These are phyloP conservation scores for Uromys caudimaculatus DNA, from an alignment of 2,797 vertebrate genomes.

Conservation along the genomic window DNA sequence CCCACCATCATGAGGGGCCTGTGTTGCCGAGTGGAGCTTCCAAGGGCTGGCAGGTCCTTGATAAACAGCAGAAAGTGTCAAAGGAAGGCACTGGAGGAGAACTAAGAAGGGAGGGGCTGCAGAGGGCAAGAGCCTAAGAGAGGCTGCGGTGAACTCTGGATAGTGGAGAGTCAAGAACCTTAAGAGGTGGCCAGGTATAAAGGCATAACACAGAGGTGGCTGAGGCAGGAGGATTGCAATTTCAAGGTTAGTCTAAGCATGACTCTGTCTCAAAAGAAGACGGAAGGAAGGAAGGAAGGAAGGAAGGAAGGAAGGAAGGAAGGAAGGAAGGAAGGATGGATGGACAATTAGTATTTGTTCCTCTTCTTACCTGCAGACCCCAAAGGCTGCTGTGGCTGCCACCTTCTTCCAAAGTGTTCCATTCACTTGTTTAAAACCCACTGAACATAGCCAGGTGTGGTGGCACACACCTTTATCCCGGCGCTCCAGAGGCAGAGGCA, in stretches of 20 bases:
- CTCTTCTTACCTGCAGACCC: neutral
- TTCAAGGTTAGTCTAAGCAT: neutral
- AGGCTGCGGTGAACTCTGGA: neutral
- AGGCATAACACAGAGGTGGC: neutral
- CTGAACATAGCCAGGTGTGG: too few species aligned
- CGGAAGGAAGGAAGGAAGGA: neutral
- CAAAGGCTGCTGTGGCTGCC: neutral
- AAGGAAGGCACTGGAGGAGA: neutral
- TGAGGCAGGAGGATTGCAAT: neutral
- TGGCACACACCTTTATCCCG: neutral
- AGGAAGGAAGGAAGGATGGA: rapidly evolving
- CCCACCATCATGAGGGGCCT: neutral
- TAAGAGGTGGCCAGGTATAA: neutral
- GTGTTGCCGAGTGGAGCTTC: neutral
- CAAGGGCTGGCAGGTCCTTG: neutral
- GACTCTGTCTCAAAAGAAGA: neutral
- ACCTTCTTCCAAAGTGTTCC: neutral
- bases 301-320: neutral
- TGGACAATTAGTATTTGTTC: neutral
- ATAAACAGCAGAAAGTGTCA: neutral
- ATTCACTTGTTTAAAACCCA: neutral
- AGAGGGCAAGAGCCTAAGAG: neutral
- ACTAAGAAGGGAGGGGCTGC: neutral
- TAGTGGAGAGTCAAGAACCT: neutral
- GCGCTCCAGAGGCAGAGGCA: neutral